phyloP scores from a whole-genome alignment of 2,888 invertebrate genomes.

The Ethmia dodecea region DNA sequence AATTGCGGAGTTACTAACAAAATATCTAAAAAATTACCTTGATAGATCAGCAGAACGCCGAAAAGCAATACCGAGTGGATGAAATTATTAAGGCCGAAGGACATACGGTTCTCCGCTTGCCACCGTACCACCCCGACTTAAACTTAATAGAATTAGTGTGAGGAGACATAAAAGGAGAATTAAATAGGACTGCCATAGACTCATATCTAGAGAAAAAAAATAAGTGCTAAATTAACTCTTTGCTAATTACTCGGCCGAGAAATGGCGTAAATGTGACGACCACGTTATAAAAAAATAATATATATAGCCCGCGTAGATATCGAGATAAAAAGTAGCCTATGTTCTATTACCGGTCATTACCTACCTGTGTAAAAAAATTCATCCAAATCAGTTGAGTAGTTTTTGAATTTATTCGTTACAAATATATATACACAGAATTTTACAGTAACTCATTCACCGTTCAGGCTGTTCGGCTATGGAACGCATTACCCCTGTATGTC shows the following conservation, averaged over 20 bases:
- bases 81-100: constrained; percentile 8
- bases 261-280: constrained; percentile 4
- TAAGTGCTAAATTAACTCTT: neutral
- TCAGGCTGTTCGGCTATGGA: too few species aligned
- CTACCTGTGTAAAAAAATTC: too few species aligned
- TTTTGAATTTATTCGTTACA: too few species aligned
- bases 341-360: too few species aligned
- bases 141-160: constrained; percentile 20
- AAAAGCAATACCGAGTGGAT: constrained; percentile 4
- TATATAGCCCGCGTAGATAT: too few species aligned
- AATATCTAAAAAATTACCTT: neutral
- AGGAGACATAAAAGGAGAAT: constrained; percentile 13
- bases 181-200: constrained; percentile 12
- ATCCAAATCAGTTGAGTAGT: too few species aligned
- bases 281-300: neutral
- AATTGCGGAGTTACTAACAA: neutral
- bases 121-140: constrained; percentile 17
- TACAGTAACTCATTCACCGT: too few species aligned
- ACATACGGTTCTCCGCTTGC: constrained; percentile 9
- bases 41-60: neutral
- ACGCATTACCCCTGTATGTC: too few species aligned
- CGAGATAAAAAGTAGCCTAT: too few species aligned
- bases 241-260: neutral
- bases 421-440: too few species aligned
- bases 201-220: constrained; percentile 8